Evolutionary conservation across 2,888 invertebrate genomes (phyloP).

Genomic region (Tipula vernalis): DNA sequence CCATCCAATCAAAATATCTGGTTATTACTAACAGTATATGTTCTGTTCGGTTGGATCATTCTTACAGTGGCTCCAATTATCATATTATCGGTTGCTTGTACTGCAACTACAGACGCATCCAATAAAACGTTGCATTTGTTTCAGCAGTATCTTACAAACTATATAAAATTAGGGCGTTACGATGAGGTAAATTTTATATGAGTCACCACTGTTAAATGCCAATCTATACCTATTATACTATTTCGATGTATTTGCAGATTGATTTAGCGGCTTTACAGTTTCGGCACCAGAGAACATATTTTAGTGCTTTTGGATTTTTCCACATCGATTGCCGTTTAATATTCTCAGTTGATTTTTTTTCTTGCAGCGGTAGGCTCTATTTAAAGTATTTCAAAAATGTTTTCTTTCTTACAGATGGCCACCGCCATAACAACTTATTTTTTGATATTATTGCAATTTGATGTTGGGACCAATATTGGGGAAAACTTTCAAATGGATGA

Average conservation of each 20-base stretch:
- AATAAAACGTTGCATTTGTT: background rate
- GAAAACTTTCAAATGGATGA: background rate
- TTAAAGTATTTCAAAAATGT: background rate
- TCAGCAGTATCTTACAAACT: background rate
- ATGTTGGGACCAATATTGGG: conserved; percentile 15
- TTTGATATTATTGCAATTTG: conserved; percentile 33
- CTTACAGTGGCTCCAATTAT: background rate
- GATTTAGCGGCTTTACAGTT: background rate
- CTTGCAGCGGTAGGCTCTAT: background rate
- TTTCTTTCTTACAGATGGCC: conserved; percentile 25
- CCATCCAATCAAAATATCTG: background rate
- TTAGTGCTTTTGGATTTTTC: background rate
- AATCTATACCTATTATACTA: background rate
- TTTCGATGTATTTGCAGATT: background rate
- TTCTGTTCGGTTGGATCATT: background rate
- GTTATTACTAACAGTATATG: background rate
- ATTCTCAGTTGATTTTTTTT: background rate
- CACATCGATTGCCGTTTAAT: background rate
- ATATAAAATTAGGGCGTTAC: background rate
- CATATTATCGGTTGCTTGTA: background rate
- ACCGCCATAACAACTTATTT: conserved; percentile 34
- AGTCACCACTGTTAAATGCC: background rate
- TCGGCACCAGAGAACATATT: background rate
- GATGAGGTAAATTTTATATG: background rate
- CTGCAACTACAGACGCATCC: background rate